Percentiles rank a stretch among this genome's conserved stretches.
Evolutionary conservation across 2,797 vertebrate species (phyloP).

Genomic region (Numenius phaeopus): DNA sequence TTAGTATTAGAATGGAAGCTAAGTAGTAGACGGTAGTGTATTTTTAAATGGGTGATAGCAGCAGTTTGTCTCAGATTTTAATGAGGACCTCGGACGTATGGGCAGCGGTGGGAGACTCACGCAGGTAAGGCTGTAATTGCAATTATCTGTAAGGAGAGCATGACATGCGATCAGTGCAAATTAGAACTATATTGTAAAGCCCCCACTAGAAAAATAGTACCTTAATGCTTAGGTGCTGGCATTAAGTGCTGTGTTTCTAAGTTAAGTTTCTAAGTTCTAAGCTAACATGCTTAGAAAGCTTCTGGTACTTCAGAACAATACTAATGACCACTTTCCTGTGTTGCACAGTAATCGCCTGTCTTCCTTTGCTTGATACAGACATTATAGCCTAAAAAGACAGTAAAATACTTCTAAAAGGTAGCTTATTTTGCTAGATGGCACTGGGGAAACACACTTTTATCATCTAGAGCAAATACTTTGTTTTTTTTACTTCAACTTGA

Average conservation of each 20-base stretch:
- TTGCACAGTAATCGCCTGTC: rapidly evolving
- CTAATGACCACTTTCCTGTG: neutral
- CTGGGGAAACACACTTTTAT: neutral
- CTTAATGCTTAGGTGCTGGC: no score
- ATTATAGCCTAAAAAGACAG: neutral
- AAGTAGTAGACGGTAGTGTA: neutral
- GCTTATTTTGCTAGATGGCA: neutral
- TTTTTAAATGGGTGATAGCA: neutral
- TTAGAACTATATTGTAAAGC: neutral
- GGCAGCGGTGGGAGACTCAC: neutral
- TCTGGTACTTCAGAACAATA: neutral
- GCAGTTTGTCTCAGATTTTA: neutral
- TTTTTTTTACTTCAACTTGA: neutral
- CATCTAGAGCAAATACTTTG: neutral
- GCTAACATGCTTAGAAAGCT: neutral
- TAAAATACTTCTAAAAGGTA: neutral
- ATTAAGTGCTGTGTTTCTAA: neutral
- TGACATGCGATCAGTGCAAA: rapidly evolving
- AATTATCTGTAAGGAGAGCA: neutral
- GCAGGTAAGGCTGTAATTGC: neutral
- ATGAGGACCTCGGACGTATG: rapidly evolving
- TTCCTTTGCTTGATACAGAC: neutral
- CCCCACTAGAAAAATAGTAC: neutral
- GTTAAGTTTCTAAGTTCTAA: no score
- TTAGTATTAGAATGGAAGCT: neutral